These are phyloP conservation scores for Octomys mimax DNA, from an alignment of 2,797 vertebrate genomes.

Conservation along the genomic window DNA sequence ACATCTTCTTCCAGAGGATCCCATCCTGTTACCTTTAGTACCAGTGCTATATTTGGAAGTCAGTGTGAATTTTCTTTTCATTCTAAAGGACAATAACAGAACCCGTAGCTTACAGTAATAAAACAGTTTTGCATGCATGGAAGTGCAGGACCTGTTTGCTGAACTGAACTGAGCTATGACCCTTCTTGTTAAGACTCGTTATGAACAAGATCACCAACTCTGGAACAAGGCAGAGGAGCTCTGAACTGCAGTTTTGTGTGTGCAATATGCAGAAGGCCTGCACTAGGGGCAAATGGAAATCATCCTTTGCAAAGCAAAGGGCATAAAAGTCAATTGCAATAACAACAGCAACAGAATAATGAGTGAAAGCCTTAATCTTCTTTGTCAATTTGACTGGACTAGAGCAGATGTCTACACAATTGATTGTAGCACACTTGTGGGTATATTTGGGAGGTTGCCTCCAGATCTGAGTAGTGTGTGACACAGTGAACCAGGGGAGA, in stretches of 20 bases:
- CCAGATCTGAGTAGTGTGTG: not conserved
- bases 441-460: not conserved
- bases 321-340: not conserved
- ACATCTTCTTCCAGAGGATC: not conserved
- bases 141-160: not conserved
- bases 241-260: not conserved
- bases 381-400: not conserved
- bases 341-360: constrained; percentile 33
- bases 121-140: not conserved
- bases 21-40: not conserved
- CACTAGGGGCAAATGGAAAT: not conserved
- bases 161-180: constrained; percentile 15
- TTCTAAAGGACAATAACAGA: not conserved
- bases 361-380: not conserved
- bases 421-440: not conserved
- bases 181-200: not conserved
- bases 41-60: constrained; percentile 9
- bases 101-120: not conserved
- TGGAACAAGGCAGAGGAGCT: not conserved
- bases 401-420: not conserved
- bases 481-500: not conserved
- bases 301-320: constrained; percentile 50
- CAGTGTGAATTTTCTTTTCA: constrained; percentile 12
- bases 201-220: not conserved
- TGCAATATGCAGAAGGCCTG: not conserved